Evolutionary conservation across 2,113 vertebrate genomes (phyloP).

Genomic region (Athene cunicularia): DNA sequence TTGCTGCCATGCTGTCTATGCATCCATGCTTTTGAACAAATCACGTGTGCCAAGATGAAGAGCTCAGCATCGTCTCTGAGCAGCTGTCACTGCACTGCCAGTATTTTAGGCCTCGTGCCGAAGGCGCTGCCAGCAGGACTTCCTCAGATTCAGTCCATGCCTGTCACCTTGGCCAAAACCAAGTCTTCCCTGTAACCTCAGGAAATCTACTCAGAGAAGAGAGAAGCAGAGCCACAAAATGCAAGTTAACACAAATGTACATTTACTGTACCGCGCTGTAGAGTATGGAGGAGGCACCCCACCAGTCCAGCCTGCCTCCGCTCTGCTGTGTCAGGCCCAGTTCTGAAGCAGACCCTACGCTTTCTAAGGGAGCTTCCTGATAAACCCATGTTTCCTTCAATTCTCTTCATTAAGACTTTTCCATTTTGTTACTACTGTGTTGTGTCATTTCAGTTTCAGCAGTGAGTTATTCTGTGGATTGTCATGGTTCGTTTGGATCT

Average conservation of each 20-base stretch:
- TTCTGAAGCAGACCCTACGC: background rate
- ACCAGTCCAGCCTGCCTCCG: background rate
- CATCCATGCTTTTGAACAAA: background rate
- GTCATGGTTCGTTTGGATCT: background rate
- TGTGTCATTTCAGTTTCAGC: background rate
- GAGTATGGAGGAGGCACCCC: background rate
- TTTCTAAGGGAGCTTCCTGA: background rate
- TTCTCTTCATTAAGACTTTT: background rate
- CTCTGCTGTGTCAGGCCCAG: background rate
- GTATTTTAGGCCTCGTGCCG: background rate
- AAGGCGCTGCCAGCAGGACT: background rate
- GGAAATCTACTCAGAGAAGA: background rate
- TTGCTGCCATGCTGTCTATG: background rate
- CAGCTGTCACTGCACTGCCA: background rate
- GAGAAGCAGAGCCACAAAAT: background rate
- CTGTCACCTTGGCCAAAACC: background rate
- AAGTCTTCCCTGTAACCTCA: background rate
- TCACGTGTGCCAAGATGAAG: accelerated
- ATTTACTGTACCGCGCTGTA: background rate
- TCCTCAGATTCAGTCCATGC: background rate
- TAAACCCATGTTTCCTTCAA: background rate
- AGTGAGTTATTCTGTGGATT: background rate
- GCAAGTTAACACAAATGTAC: background rate
- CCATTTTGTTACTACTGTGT: background rate
- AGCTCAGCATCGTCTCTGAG: background rate